These are phyloP conservation scores for Agrochola circellaris DNA, from an alignment of 2,888 invertebrate species.

Conservation along the genomic window DNA sequence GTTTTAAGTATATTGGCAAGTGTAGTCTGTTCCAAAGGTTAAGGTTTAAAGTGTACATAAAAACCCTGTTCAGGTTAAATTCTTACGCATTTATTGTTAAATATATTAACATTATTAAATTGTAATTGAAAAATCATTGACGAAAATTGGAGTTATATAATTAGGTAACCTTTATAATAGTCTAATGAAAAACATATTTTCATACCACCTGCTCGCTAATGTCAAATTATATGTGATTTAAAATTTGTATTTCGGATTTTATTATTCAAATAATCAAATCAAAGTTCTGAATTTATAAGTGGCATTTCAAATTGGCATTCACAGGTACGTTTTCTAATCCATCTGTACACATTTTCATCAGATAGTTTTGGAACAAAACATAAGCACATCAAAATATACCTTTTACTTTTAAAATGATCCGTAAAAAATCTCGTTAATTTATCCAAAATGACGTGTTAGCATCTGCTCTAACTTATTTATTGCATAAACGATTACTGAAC, in stretches of 20 bases:
- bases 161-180: neutral
- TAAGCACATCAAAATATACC: neutral
- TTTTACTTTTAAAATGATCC: neutral
- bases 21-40: no score
- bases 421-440: neutral
- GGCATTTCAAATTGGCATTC: neutral
- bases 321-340: neutral
- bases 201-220: no score
- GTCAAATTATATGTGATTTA: neutral
- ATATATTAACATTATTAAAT: no score
- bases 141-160: no score
- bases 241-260: neutral
- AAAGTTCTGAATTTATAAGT: neutral
- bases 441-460: neutral
- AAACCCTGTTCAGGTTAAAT: no score
- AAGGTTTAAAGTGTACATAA: no score
- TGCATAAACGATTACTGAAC: slow-evolving; percentile 49
- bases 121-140: no score
- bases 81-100: no score
- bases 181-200: neutral
- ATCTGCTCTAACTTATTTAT: slow-evolving; percentile 36
- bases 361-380: neutral
- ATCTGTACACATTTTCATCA: neutral
- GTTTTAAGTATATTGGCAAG: no score
- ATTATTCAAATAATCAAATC: neutral